Evolutionary conservation across 35 echinoderm and acorn worm species (phyloP), one percentile per base, ranked within the genome.

Genomic region (Holothuria glaberrima): DNA sequence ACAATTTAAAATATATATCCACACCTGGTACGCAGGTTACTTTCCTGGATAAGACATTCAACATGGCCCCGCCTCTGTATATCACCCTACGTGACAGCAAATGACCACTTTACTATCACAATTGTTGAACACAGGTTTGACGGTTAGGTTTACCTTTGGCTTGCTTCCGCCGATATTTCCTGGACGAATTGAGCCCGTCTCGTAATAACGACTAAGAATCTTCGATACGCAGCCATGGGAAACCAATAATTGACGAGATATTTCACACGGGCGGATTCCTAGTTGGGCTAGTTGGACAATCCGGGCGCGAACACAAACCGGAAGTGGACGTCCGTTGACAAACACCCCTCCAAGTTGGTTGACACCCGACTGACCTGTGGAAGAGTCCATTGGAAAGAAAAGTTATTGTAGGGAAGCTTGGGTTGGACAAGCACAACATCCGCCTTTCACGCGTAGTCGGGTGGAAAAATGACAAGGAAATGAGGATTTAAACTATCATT

Each of bases 81-180:
- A 7, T 2, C n/a, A 41, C 2, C 36, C 36, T 41, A 41, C 36
- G 36, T 41, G 2, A 41, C 7, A 4, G 36, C 36, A 41, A 41
- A 41, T 41, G 36, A 41, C 36, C 36, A 41, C 36, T 4, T 41
- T 7, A 41, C 2, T 7, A 4, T 7, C 7, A 41, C 2, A 41
- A 41, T 7, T 41, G 12, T 54, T 54, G 50, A 5, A 54, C 5
- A 9, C 5, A 54, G 50, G 50, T 54, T 54, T 54, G 3, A 17
- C 12, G 12, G 50, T 12, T 0, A 5, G 9, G 5, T 85, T 46
- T 45, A 98, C 95, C 95, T 98, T 98, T 54, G 95, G 92, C 64
- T 98, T 98, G 63, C 95, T 98, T 27, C 95, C 95, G 38, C 95
- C 95, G 29, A 98, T 98, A 61, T 94, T 98, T 16, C 95, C 95